Base-by-base conservation (phyloP, 2,797 vertebrate genomes). In the Acanthurus lineatus region DNA sequence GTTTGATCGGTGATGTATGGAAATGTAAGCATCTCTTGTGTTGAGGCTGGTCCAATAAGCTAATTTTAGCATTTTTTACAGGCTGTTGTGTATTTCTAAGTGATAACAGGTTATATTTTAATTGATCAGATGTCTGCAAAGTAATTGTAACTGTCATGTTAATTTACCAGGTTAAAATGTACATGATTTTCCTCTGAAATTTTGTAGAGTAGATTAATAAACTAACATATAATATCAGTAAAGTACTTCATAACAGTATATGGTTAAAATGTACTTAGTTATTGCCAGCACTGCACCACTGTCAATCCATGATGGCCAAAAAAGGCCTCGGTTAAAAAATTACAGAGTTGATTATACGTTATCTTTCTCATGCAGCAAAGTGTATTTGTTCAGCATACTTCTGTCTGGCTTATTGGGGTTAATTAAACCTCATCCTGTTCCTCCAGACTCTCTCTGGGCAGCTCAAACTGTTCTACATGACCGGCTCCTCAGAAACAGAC, bases 401-500 rank as follows among this genome's bases (percentile, higher is more conserved):
- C 25, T 65, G 0, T 76, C 38, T 49, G 54, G 14, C 51, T 61
- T 20, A 35, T 19, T 58, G 22, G 25, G 56, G 65, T 57, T 79
- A 52, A 84, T 75, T 47, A 45, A 72, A 61, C 52, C 54, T 48
- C 51, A 42, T 70, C 44, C 32, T 70, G 57, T 61, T 76, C 42
- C 42, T 66, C 19, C 74, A 81, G 81, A 69, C 59, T 63, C 65
- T 64, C 56, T 48, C 60, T 62, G 71, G 61, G 56, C 66, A 48
- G 67, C 64, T 57, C 42, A 73, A 71, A 58, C 45, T 56, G 15
- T 63, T 61, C 19, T 58, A 16, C 45, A 68, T 75, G 65, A 71
- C 75, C 9, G 40, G 60, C 64, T 81, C 77, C 73, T 62, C 16
- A 70, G 70, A 77, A 82, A 79, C 74, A 57, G 58, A 66, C 71